These are phyloP conservation scores for Drosophila cardini DNA, from an alignment of 1,140 invertebrate species.

Conservation along the genomic window DNA sequence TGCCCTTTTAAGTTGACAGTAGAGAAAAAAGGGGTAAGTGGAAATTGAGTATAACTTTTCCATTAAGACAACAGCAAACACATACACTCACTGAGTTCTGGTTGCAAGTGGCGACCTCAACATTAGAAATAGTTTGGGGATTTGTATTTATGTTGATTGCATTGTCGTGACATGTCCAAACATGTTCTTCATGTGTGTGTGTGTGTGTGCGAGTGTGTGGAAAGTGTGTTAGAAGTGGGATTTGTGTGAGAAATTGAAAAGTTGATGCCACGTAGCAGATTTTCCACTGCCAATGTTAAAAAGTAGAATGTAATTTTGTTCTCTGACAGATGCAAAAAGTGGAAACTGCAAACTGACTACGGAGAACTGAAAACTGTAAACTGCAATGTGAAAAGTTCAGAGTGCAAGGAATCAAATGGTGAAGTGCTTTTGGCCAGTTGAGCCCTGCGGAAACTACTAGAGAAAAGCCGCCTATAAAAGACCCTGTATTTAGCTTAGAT, in stretches of 20 bases:
- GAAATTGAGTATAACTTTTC: conserved; percentile 55
- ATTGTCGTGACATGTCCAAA: conserved; percentile 68
- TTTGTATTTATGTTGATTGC: conserved; percentile 83
- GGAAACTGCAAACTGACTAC: conserved; percentile 4
- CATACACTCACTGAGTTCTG: not conserved
- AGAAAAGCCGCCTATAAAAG: no score
- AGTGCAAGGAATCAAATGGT: conserved; percentile 51
- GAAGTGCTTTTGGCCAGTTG: conserved; percentile 31
- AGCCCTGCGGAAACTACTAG: not conserved
- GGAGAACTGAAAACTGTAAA: conserved; percentile 17
- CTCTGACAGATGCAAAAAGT: conserved; percentile 42
- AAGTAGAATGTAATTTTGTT: conserved; percentile 65
- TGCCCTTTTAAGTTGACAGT: conserved; percentile 68
- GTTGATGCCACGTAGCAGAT: conserved; percentile 61
- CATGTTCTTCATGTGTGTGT: conserved; percentile 40
- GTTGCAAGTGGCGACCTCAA: conserved; percentile 33
- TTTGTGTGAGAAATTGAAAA: conserved; percentile 76
- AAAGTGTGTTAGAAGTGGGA: conserved; percentile 32
- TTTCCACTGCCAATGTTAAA: conserved; percentile 37
- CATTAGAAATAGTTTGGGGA: conserved; percentile 82
- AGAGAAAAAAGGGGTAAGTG: not conserved
- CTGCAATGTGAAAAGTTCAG: conserved; percentile 49
- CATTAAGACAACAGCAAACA: conserved; percentile 63
- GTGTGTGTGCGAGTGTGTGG: conserved; percentile 23
- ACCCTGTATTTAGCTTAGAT: no score